Conservation (phyloP, 2,888 invertebrate species). For the Ditula angustiorana region DNA sequence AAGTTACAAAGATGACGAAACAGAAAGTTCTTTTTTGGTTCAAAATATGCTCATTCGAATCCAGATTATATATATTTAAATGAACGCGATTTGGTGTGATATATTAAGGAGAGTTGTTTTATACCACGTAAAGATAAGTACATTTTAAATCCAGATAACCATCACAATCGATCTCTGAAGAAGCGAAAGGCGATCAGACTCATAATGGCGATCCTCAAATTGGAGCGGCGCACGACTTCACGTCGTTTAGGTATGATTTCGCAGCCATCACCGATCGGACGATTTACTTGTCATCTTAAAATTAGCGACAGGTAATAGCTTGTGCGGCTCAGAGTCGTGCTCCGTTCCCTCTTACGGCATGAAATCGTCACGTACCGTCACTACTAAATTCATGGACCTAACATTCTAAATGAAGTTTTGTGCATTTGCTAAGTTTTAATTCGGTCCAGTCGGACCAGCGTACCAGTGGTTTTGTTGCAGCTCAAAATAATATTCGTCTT, state of each 20-base stretch:
- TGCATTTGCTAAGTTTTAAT: background rate
- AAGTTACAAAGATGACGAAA: no score
- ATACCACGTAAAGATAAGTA: no score
- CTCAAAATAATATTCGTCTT: no score
- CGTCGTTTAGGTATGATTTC: background rate
- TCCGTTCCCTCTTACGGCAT: background rate
- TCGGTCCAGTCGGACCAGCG: no score
- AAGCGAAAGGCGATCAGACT: constrained; percentile 1
- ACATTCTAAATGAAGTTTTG: background rate
- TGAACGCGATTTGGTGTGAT: no score
- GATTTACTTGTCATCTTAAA: constrained; percentile 26
- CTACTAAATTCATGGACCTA: background rate
- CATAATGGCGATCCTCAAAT: background rate
- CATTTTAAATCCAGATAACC: background rate
- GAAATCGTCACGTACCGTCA: background rate
- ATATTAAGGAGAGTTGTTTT: no score
- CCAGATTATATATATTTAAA: no score
- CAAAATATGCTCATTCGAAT: no score
- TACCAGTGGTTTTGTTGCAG: no score
- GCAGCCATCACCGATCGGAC: background rate
- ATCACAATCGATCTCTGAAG: background rate
- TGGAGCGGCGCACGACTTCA: background rate
- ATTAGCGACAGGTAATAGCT: constrained; percentile 18
- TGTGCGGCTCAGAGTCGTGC: constrained; percentile 17
- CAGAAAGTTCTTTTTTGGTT: no score